A percentile compares a stretch with the other conserved stretches of the same genome.
Evolutionary conservation across 2,113 vertebrate genomes (phyloP).

Genomic region (Pipra filicauda): DNA sequence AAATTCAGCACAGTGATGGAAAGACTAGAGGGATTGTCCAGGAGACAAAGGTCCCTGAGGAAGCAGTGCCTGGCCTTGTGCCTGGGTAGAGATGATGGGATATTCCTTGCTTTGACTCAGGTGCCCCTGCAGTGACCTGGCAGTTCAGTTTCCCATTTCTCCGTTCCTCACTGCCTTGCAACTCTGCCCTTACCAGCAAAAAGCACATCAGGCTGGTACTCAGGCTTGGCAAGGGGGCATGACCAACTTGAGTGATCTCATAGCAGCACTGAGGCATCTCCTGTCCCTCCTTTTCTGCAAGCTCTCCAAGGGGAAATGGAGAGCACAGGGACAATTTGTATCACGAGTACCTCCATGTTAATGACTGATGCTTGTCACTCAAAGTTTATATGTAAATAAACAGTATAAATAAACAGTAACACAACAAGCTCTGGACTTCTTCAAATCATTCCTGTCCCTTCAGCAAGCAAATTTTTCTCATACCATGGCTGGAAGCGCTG

Average conservation of each 20-base stretch:
- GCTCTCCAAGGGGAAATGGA: accelerated
- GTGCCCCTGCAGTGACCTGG: neutral
- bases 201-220: neutral
- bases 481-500: neutral
- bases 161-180: neutral
- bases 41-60: neutral
- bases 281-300: neutral
- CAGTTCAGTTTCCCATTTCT: neutral
- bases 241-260: neutral
- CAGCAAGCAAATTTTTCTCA: neutral
- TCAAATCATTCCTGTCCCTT: neutral
- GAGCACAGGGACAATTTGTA: accelerated
- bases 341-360: neutral
- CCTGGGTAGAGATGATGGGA: neutral
- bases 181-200: neutral
- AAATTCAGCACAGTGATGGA: neutral
- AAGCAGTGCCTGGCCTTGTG: neutral
- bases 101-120: neutral
- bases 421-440: neutral
- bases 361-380: neutral
- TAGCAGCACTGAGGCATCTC: neutral
- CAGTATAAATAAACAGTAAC: neutral
- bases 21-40: neutral
- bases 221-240: neutral
- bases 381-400: neutral